Percentiles rank a stretch among this genome's conserved stretches.
Evolutionary conservation across 2,888 invertebrate genomes (phyloP).

Genomic region (Nysson spinosus): DNA sequence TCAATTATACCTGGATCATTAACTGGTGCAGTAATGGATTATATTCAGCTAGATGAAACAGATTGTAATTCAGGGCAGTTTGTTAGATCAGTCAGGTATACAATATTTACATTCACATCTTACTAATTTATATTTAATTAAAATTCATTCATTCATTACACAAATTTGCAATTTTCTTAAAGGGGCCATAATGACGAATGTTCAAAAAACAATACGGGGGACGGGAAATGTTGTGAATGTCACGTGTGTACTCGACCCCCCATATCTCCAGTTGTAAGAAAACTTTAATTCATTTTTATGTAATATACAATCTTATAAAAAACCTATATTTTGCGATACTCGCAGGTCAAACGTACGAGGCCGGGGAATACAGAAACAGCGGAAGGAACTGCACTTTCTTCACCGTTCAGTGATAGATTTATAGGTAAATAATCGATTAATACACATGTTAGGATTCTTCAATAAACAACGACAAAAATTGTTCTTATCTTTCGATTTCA

Average conservation of each 20-base stretch:
- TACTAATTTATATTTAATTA: background rate
- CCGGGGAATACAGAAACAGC: slow-evolving; percentile 21
- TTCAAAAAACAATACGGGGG: slow-evolving; percentile 34
- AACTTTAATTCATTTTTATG: background rate
- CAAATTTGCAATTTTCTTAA: too few species aligned
- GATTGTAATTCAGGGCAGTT: slow-evolving; percentile 47
- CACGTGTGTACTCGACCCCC: slow-evolving; percentile 42
- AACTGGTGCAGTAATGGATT: slow-evolving; percentile 51
- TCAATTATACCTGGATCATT: slow-evolving; percentile 64
- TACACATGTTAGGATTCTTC: background rate
- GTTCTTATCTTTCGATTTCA: background rate
- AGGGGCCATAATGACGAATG: slow-evolving; percentile 45
- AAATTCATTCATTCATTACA: too few species aligned
- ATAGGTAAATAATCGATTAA: slow-evolving; percentile 39
- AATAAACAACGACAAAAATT: too few species aligned
- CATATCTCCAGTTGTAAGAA: slow-evolving; percentile 28
- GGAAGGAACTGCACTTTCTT: slow-evolving; percentile 35
- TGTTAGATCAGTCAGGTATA: slow-evolving; percentile 44
- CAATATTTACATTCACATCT: background rate
- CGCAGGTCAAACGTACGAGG: slow-evolving; percentile 27
- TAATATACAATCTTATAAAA: background rate
- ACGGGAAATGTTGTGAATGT: slow-evolving; percentile 52
- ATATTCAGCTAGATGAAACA: slow-evolving; percentile 46
- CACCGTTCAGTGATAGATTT: slow-evolving; percentile 45
- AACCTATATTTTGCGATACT: too few species aligned